phyloP scores from a whole-genome alignment of 1,140 invertebrate species.

The Ditylenchus dipsaci region DNA sequence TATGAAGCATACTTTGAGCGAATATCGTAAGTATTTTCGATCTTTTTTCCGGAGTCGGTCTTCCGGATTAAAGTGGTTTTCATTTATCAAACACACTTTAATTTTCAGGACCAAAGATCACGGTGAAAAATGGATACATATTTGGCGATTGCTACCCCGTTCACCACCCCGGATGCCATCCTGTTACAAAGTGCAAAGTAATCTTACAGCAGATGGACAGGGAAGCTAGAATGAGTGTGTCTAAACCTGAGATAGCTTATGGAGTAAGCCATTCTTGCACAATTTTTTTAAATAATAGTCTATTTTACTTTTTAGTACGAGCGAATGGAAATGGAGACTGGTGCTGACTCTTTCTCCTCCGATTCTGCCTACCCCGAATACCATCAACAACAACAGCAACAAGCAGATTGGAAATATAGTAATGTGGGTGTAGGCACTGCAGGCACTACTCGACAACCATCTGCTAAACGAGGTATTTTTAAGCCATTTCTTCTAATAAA shows the following conservation, averaged over 20 bases:
- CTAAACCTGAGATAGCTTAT: conserved; percentile 9
- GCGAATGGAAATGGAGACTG: not conserved
- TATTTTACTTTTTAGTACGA: conserved; percentile 1
- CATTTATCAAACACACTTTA: no score
- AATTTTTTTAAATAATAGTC: not conserved
- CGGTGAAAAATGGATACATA: conserved; percentile 24
- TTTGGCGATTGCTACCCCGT: conserved; percentile 25
- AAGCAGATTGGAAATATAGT: not conserved
- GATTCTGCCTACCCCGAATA: not conserved
- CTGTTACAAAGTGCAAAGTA: conserved; percentile 25
- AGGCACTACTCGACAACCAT: no score
- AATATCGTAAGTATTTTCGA: conserved; percentile 3
- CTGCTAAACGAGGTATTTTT: no score
- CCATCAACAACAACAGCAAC: not conserved
- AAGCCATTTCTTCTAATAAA: no score
- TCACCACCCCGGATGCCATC: conserved; percentile 30
- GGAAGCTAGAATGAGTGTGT: conserved; percentile 19
- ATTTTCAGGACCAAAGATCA: conserved; percentile 22
- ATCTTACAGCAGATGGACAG: conserved; percentile 32
- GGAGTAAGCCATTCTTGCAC: not conserved
- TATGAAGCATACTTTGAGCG: conserved; percentile 26
- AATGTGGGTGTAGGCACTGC: not conserved
- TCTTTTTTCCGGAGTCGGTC: no score
- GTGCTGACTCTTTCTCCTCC: not conserved
- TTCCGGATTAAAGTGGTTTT: no score